Conservation (phyloP, 2,113 vertebrate species). For the Camelus dromedarius region DNA sequence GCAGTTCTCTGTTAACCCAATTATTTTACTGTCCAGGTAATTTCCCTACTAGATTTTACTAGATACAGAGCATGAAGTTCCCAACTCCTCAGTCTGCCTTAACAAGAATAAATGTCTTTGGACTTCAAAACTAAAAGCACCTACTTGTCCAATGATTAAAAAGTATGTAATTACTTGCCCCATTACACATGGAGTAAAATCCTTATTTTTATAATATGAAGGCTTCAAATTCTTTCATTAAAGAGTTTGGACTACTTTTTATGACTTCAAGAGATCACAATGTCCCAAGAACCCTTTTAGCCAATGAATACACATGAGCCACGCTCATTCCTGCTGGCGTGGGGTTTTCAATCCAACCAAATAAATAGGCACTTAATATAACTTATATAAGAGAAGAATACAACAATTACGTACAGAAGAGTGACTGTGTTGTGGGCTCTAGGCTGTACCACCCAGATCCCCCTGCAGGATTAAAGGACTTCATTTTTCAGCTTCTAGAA, state of each 20-base stretch:
- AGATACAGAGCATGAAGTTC: background rate
- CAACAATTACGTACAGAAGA: background rate
- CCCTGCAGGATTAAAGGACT: background rate
- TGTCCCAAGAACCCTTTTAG: background rate
- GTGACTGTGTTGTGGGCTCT: rapidly evolving
- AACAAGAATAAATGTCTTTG: background rate
- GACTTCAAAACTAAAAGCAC: background rate
- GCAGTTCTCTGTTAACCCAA: background rate
- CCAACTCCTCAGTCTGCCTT: background rate
- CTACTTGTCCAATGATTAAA: background rate
- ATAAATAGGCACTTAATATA: background rate
- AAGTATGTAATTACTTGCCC: background rate
- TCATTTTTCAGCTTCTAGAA: background rate
- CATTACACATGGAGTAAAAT: background rate
- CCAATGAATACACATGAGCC: background rate
- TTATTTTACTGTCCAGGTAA: background rate
- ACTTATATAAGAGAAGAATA: background rate
- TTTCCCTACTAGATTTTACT: background rate
- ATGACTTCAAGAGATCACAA: background rate
- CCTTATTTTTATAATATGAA: background rate
- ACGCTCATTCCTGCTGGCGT: background rate
- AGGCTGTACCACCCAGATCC: background rate
- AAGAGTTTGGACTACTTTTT: background rate
- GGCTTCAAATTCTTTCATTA: background rate
- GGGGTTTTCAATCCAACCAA: background rate